Base-by-base conservation (phyloP, 2,797 vertebrate species). In the Crocidura indochinensis region DNA sequence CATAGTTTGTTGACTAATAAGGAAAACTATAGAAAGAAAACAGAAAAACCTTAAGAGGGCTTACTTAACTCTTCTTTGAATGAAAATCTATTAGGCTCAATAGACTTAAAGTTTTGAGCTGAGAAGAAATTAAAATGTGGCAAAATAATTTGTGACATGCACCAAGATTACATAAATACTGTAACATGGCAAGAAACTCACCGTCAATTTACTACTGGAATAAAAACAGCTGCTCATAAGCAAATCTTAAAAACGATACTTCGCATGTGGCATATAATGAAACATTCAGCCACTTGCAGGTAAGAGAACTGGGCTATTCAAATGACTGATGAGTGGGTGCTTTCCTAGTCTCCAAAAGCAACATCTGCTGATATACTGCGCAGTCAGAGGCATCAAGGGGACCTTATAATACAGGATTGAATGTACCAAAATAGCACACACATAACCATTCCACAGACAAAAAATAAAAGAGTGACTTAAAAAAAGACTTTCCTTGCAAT, bases 1-100 rank as follows among this genome's bases (percentile, higher is more conserved):
- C 80, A 65, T 64, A 85, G 56, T 92, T 51, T 84, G 60, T 27
- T 89, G 87, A 91, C 79, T 87, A 91, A 79, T n/a, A 92, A 71
- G 47, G 14, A 84, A 38, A 77, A 87, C 72, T 87, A 73, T 6
- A 53, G 83, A 82, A 71, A 15, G 22, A 74, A 24, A 77, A 46
- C 64, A 82, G 53, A 60, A 89, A 69, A 75, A 83, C 46, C 87
- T 71, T 65, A 69, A 3, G 74, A 76, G 84, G 22, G 69, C 17
- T 84, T 72, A 67, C 27, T 77, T 29, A n/a, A 47, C 62, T 88
- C 60, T 71, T 85, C 46, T 44, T 64, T 24, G 2, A 94, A 62
- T 53, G 85, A 82, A 90, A 94, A 78, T 81, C 46, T 80, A 64
- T 81, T 56, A 84, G 64, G 74, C 12, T 91, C 81, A 89, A 84